Evolutionary conservation across 2,888 invertebrate genomes (phyloP), one percentile per base, ranked within the genome.

Genomic region (Chalcosyrphus nemorum): DNA sequence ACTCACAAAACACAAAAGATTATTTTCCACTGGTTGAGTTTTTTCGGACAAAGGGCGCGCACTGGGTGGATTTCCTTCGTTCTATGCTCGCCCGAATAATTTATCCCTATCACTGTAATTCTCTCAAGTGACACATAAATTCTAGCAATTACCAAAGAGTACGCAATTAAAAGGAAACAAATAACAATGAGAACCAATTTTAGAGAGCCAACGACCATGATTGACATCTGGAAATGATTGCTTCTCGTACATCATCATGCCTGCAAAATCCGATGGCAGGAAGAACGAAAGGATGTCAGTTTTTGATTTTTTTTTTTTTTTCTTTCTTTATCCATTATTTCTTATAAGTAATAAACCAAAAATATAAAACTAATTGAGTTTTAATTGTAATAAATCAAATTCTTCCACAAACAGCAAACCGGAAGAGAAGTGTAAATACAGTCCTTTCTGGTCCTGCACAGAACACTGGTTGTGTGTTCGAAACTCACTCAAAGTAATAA

Each of bases 121-220:
- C 75, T 29, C 75, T 84, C 52, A 70, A 80, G 76, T 71, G 85
- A 75, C 85, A 85, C 70, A 80, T 85, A 75, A 81, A 85, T 61
- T 81, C 75, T 41, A 71, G 65, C 74, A 72, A 71, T 81, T 81
- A 66, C 65, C 9, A 75, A 47, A 35, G 54, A 66, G 65, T 76
- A 76, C 56, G 38, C 76, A 71, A 76, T 85, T 71, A 66, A 70
- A 81, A 59, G 47, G 72, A 57, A 68, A 78, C 29, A 47, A 70
- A 56, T 45, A 77, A 61, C 52, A 72, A 77, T 29, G 52, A 47
- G 21, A 6, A 77, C 15, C n/a, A 4, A 54, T 38, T 52, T 38
- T 13, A 27, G 41, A 52, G 59, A 43, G 21, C n/a, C n/a, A 9
- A 43, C 7, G 35, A 19, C 6, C 19, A 27, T 65, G 59, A 76